Conservation (phyloP, 2,113 vertebrate genomes). For the Onychostoma macrolepis region DNA sequence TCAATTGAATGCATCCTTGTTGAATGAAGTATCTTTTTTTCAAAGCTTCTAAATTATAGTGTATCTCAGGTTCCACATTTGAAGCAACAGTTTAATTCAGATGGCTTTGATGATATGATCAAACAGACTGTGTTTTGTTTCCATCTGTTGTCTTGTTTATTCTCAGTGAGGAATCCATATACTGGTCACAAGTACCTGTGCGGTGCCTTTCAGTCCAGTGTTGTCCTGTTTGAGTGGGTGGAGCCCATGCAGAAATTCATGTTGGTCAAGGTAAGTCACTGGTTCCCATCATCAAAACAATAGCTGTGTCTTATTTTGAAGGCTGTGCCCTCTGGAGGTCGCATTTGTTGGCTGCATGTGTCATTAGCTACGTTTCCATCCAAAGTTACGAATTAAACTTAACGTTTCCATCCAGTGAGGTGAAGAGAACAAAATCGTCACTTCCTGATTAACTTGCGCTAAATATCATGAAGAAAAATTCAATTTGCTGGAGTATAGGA, state of each 20-base stretch:
- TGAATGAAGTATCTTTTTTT: neutral
- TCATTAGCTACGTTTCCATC: too few relatives aligned
- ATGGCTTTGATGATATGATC: neutral
- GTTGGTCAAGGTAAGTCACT: slow-evolving; percentile 90
- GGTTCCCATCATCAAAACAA: neutral
- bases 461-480: too few relatives aligned
- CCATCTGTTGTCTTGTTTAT: neutral
- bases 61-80: neutral
- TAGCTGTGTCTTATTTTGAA: neutral
- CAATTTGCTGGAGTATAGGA: too few relatives aligned
- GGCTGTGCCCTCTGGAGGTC: neutral
- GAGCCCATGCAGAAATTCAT: slow-evolving; percentile 98
- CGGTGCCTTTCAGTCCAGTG: slow-evolving; percentile 94
- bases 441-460: too few relatives aligned
- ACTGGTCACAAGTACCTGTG: slow-evolving; percentile 95
- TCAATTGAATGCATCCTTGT: neutral
- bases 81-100: neutral
- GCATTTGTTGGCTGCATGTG: neutral
- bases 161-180: slow-evolving; percentile 93
- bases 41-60: neutral
- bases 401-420: too few relatives aligned
- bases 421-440: too few relatives aligned
- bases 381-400: too few relatives aligned
- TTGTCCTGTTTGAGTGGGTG: slow-evolving; percentile 95
- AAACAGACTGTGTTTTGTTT: neutral